phyloP scores from a whole-genome alignment of 2,113 vertebrate species.

The Oryzias melastigma region DNA sequence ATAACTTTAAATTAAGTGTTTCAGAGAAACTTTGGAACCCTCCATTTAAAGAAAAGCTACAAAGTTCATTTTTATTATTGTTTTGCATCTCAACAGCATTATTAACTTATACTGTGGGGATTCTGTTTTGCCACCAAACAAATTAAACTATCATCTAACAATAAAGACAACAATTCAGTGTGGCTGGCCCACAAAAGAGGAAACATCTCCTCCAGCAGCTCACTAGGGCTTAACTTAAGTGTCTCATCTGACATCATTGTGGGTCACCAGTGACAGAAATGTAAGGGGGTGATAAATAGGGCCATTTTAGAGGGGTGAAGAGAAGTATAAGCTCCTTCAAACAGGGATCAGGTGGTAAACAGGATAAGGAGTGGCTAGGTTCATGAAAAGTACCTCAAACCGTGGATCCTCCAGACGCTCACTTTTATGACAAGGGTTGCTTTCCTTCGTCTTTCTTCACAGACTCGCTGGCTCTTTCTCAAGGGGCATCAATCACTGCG shows the following conservation, averaged over 20 bases:
- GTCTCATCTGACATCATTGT: conserved; percentile 53
- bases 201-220: conserved; percentile 31
- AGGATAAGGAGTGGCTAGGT: conserved; percentile 62
- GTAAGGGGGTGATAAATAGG: conserved; percentile 65
- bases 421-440: conserved; percentile 59
- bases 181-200: conserved; percentile 30
- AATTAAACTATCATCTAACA: conserved; percentile 17
- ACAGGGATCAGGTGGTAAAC: conserved; percentile 69
- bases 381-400: conserved; percentile 53
- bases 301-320: conserved; percentile 55
- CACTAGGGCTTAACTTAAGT: conserved; percentile 42
- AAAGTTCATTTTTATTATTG: not conserved
- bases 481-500: conserved; percentile 74
- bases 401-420: conserved; percentile 51
- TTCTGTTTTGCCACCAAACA: not conserved
- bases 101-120: not conserved
- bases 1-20: not conserved
- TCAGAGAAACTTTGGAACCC: not conserved
- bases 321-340: conserved; percentile 59
- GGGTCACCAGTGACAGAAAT: conserved; percentile 60
- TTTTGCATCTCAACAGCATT: not conserved
- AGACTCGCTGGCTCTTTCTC: conserved; percentile 56
- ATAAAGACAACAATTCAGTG: conserved; percentile 25
- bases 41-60: not conserved
- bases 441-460: conserved; percentile 53